Evolutionary conservation across 2,888 invertebrate genomes (phyloP), one percentile per base, ranked within the genome.

Genomic region (Philaethria dido): DNA sequence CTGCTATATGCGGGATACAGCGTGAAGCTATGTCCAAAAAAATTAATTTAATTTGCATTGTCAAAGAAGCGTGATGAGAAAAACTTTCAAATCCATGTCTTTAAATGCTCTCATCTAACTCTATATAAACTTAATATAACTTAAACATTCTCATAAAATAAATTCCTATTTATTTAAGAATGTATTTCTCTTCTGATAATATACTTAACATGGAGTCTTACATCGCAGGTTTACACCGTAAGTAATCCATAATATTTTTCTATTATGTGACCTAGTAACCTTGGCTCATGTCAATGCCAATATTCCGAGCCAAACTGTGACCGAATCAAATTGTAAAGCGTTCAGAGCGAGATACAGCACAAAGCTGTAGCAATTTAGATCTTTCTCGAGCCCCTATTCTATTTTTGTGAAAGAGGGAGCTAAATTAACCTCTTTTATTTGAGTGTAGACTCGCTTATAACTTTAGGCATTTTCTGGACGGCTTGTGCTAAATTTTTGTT

Each of bases 271-370:
- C 60, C 64, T 44, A 65, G 25, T 65, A 65, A 60, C 60, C 64
- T 65, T 65, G 64, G 60, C 50, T 16, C 29, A n/a, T 39, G 57
- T 64, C 48, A 25, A 20, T 18, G 44, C 60, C 18, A 65, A 48
- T 57, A 57, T 6, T 29, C 14, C 45, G 64, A 60, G 60, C 64
- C 64, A 65, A 65, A 52, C 48, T 50, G 48, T 57, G 39, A 50
- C 29, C 22, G 50, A 62, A 50, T 62, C 18, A 60, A 60, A 60
- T 60, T 25, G 42, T 25, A 25, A 57, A 42, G 39, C n/a, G 22
- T 57, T 57, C 39, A 39, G 5, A 57, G n/a, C 52, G 33, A 57
- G n/a, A 57, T 57, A 42, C 42, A 42, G 42, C 57, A 42, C 57
- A 22, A 57, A 57, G 42, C 42, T 42, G 39, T n/a, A 20, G 22